Conservation (phyloP, 2,888 invertebrate genomes). For the Clunio marinus region DNA sequence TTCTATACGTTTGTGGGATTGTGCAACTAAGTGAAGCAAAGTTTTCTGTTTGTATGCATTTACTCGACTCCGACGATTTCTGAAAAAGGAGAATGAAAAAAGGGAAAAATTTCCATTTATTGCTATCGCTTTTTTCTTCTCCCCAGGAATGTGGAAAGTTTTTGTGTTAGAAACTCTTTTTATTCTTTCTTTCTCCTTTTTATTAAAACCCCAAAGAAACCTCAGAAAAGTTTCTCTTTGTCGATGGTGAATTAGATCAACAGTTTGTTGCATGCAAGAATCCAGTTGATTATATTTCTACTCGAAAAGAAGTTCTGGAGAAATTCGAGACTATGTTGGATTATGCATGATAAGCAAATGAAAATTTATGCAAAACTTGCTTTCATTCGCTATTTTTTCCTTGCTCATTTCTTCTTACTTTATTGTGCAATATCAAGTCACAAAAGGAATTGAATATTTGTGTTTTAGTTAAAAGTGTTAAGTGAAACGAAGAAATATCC, state of each 20-base stretch:
- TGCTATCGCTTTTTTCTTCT: background rate
- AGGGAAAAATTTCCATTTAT: conserved; percentile 2
- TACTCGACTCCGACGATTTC: conserved; percentile 16
- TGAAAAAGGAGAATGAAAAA: background rate
- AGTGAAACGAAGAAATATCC: too few species aligned
- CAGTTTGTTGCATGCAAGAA: conserved; percentile 38
- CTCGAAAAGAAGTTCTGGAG: conserved; percentile 14
- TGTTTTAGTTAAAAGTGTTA: too few species aligned
- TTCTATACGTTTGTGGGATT: conserved; percentile 19
- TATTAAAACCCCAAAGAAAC: background rate
- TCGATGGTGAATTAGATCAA: conserved; percentile 34
- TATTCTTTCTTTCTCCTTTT: too few species aligned
- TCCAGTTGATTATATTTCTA: conserved; percentile 18
- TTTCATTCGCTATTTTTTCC: background rate
- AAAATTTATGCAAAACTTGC: conserved; percentile 27
- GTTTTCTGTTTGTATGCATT: background rate
- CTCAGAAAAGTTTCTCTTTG: background rate
- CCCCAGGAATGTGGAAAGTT: background rate
- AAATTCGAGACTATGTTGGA: background rate
- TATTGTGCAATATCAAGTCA: background rate
- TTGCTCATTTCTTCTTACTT: background rate
- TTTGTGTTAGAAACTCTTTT: background rate
- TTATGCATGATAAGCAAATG: conserved; percentile 23
- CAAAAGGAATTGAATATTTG: too few species aligned
- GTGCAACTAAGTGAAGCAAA: conserved; percentile 9